Conservation (phyloP, 2,888 invertebrate species). For the Chironomus tentans region DNA sequence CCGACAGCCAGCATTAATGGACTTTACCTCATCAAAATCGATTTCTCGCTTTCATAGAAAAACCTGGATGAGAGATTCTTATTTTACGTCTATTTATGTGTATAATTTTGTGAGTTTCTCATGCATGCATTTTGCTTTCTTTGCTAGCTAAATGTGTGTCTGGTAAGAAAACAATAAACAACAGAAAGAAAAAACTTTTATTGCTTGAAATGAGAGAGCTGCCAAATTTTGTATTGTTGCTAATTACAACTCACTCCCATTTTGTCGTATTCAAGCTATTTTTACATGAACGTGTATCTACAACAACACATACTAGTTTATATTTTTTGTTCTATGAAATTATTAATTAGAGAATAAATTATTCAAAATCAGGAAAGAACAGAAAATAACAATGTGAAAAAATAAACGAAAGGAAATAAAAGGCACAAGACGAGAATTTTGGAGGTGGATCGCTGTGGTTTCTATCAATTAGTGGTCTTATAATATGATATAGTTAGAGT, state of each 20-base stretch:
- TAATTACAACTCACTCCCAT: not conserved
- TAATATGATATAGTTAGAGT: no score
- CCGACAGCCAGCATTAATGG: not conserved
- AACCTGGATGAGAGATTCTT: not conserved
- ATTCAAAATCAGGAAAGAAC: not conserved
- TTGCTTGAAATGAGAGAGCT: not conserved
- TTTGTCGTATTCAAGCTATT: not conserved
- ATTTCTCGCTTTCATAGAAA: slow-evolving; percentile 3
- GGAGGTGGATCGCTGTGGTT: no score
- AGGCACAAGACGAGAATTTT: not conserved
- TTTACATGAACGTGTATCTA: no score
- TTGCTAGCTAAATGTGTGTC: no score
- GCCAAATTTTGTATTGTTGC: not conserved
- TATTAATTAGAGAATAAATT: not conserved
- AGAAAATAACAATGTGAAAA: not conserved
- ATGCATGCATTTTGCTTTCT: no score
- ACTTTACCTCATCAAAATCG: slow-evolving; percentile 10
- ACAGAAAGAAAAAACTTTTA: no score
- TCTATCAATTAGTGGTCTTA: no score
- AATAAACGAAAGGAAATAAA: not conserved
- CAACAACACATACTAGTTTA: not conserved
- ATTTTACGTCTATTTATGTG: no score
- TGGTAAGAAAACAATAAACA: no score
- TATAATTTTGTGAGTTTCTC: no score
- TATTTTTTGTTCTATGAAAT: not conserved